Percentiles rank a stretch among this genome's conserved stretches.
phyloP scores from a whole-genome alignment of 2,888 invertebrate genomes.

The Eledona agricola region DNA sequence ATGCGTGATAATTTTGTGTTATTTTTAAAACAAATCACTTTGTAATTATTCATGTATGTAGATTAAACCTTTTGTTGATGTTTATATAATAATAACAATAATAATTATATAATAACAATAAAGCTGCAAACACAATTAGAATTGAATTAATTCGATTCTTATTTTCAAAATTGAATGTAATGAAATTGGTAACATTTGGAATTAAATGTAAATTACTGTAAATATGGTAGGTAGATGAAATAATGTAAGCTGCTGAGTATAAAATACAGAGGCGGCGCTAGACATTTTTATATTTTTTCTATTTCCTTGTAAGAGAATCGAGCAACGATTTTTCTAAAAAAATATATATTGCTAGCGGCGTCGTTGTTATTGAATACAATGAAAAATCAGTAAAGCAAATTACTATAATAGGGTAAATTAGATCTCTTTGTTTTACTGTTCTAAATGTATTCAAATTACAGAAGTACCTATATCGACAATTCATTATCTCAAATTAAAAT shows the following conservation, averaged over 20 bases:
- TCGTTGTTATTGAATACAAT: conserved; percentile 31
- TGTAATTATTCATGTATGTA: conserved; percentile 34
- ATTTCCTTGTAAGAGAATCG: conserved; percentile 20
- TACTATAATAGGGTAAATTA: conserved; percentile 31
- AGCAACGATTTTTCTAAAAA: conserved; percentile 17
- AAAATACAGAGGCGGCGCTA: conserved; percentile 36
- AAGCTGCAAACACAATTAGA: conserved; percentile 12
- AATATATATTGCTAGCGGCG: conserved; percentile 31
- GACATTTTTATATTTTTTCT: conserved; percentile 33
- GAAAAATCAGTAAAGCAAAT: conserved; percentile 29
- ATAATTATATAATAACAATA: too few species aligned
- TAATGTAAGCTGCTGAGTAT: conserved; percentile 32
- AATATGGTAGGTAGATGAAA: conserved; percentile 25
- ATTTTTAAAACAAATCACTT: conserved; percentile 18
- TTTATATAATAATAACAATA: too few species aligned
- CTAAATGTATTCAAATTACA: conserved; percentile 47
- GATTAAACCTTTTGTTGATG: conserved; percentile 23
- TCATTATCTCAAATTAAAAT: conserved; percentile 48
- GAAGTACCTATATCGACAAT: conserved; percentile 48
- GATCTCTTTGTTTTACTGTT: conserved; percentile 38
- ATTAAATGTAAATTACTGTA: conserved; percentile 31
- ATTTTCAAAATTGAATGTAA: conserved; percentile 18
- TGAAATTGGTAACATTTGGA: conserved; percentile 9
- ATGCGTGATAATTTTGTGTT: conserved; percentile 22
- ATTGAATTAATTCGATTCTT: conserved; percentile 20